Evolutionary conservation across 2,888 invertebrate genomes (phyloP), one percentile per base, ranked within the genome.

Genomic region (Apantesis nais): DNA sequence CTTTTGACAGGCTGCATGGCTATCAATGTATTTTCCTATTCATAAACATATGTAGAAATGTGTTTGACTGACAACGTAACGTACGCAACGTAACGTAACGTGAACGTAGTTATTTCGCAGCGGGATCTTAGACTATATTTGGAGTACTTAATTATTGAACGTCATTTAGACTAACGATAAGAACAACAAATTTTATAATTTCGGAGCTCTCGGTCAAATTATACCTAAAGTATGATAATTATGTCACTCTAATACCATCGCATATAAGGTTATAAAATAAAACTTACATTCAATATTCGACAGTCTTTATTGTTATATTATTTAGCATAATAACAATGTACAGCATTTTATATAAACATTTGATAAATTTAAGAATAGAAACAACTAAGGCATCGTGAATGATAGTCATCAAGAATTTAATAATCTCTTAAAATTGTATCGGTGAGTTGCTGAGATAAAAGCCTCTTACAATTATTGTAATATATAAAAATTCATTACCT

Each of bases 301-400:
- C 93, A 93, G 93, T 93, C 93, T 93, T 94, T 93, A 93, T 89
- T 91, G 86, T 89, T 88, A 89, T 86, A 74, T 86, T 82, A 88
- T 88, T 86, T 87, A 90, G 86, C 87, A 84, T 85, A 88, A 88
- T 85, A 91, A 90, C 90, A 90, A 89, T 88, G 73, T 89, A 88
- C 87, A 90, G 84, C 84, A 72, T 87, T 78, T 86, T 86, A 85
- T 82, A 82, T 77, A 81, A 88, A 89, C 85, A 86, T 86, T 71
- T 81, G 83, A 75, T 85, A 84, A 84, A 79, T 82, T 80, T 80
- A 86, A 82, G 81, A 89, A 88, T 89, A 83, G 82, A 80, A 80
- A 79, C 76, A 77, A 81, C 76, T 79, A 79, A 83, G 75, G 74
- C 75, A 81, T 78, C 76, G 74, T 72, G 77, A 58, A 29, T 12